Evolutionary conservation across 2,797 vertebrate species (phyloP).

Genomic region (Acrocephalus scirpaceus): DNA sequence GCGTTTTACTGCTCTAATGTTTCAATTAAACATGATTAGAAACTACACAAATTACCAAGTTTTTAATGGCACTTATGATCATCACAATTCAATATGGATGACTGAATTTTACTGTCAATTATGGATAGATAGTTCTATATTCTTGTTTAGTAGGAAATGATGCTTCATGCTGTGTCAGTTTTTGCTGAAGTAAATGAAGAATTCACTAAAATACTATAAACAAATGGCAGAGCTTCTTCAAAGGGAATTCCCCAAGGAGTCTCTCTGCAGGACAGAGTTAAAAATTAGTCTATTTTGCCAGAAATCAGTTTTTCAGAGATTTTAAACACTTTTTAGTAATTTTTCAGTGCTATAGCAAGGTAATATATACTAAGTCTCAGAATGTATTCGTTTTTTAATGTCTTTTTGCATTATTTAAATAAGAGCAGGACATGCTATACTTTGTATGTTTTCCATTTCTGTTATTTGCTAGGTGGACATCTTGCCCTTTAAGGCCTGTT

Average conservation of each 20-base stretch:
- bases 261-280: not conserved
- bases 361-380: not conserved
- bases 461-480: not conserved
- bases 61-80: constrained; percentile 56
- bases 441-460: not conserved
- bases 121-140: constrained; percentile 46
- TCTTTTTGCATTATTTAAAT: not conserved
- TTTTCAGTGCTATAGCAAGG: not conserved
- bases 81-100: constrained; percentile 55
- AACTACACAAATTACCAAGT: constrained; percentile 55
- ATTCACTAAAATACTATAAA: not conserved
- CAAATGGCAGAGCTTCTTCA: not conserved
- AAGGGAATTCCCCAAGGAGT: not conserved
- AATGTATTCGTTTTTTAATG: not conserved
- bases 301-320: not conserved
- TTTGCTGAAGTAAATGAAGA: constrained; percentile 35
- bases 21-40: constrained; percentile 58
- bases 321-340: not conserved
- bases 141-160: constrained; percentile 51
- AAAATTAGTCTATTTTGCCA: not conserved
- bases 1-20: constrained; percentile 46
- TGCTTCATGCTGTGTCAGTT: constrained; percentile 26
- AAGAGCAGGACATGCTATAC: not conserved
- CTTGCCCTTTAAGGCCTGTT: not conserved
- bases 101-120: constrained; percentile 65